Conservation (phyloP, 1,140 invertebrate species). For the Zaprionus inermis region DNA sequence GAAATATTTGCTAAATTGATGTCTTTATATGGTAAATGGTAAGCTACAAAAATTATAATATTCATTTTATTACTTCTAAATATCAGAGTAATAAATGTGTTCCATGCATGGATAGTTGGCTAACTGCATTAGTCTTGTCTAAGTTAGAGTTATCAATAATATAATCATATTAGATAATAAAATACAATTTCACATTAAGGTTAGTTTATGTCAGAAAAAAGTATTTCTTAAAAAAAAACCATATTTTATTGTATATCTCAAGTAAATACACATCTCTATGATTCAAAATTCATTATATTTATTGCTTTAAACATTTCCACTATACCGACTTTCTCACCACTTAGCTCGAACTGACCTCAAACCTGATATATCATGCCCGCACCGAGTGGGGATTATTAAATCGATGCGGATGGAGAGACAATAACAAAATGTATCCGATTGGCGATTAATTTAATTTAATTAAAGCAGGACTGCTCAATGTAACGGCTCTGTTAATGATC, state of each 20-base stretch:
- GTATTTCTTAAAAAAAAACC: neutral
- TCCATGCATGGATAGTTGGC: no score
- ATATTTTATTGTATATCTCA: no score
- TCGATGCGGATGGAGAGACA: constrained; percentile 23
- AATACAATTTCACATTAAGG: no score
- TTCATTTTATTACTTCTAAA: neutral
- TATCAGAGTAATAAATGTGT: no score
- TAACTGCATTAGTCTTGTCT: no score
- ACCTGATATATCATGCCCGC: neutral
- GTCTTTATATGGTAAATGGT: neutral
- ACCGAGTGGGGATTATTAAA: constrained; percentile 5
- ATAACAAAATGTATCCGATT: constrained; percentile 34
- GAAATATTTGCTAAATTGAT: neutral
- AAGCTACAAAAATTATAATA: neutral
- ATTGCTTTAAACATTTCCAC: neutral
- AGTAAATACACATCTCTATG: no score
- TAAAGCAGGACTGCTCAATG: constrained; percentile 45
- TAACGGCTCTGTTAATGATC: constrained; percentile 54
- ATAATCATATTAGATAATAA: no score
- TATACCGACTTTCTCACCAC: neutral
- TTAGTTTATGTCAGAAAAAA: no score
- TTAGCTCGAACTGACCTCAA: neutral
- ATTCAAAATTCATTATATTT: no score
- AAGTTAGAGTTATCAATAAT: no score
- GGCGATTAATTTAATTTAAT: constrained; percentile 52